Percentiles rank a stretch among this genome's conserved stretches.
These are phyloP conservation scores for Chondrilla cf. caribensis DNA, from an alignment of 37 sponge, comb jelly and placozoan species.

Conservation along the genomic window DNA sequence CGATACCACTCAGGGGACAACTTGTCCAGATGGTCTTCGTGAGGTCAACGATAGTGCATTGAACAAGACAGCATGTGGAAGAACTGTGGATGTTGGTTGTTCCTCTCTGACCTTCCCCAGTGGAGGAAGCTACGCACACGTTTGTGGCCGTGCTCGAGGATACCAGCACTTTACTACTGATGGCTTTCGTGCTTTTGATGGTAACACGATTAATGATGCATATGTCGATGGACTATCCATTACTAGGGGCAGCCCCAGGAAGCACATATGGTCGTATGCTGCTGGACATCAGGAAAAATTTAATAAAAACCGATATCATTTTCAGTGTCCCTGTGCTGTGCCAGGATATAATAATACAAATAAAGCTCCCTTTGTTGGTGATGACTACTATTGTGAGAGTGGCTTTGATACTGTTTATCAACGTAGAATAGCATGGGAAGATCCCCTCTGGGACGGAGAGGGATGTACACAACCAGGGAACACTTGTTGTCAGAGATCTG, in stretches of 20 bases:
- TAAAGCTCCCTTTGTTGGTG: conserved; percentile 19
- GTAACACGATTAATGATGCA: not conserved
- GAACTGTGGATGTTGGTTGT: conserved; percentile 25
- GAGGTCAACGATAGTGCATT: not conserved
- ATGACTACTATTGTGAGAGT: conserved; percentile 36
- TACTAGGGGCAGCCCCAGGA: conserved; percentile 15
- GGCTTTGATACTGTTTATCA: conserved; percentile 13
- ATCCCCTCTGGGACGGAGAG: conserved; percentile 43
- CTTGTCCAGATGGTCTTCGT: not conserved
- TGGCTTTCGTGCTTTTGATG: not conserved
- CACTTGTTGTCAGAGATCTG: not conserved
- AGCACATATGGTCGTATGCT: conserved; percentile 27
- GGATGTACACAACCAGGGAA: not conserved
- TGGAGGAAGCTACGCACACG: conserved; percentile 26
- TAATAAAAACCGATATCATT: no score
- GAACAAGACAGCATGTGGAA: conserved; percentile 10
- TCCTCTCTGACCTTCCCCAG: conserved; percentile 6
- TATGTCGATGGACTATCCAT: conserved; percentile 23
- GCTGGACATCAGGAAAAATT: not conserved
- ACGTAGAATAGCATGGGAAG: not conserved
- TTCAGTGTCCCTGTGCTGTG: no score
- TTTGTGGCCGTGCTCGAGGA: conserved; percentile 53
- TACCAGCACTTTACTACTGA: conserved; percentile 33
- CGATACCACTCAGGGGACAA: not conserved
- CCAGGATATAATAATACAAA: no score